Base-by-base conservation (phyloP, 2,888 invertebrate genomes). In the Cordilura impudica region DNA sequence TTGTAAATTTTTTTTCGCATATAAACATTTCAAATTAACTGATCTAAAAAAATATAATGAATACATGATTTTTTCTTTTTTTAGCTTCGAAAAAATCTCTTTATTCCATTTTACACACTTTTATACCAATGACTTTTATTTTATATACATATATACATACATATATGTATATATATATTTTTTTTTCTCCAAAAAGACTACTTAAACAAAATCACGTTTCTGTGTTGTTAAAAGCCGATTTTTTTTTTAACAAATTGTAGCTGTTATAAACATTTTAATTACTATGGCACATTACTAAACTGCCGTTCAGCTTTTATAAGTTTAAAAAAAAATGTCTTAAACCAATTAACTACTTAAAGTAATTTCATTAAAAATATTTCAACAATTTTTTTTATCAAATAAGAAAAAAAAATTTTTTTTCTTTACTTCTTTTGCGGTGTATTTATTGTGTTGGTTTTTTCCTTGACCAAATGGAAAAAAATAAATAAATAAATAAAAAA, bases 401-500 rank as follows among this genome's bases (percentile, higher is more conserved):
- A 56, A 1, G 2, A 49, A 19, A 19, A 6, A 29, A 39, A 39
- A 39, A 39, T n/a, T 39, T 39, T 12, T 19, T 49, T 26, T 35
- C 16, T 51, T 51, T 35, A 51, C 49, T 39, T 43, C 43, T 66
- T 53, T n/a, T 58, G 51, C 12, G 54, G 56, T 16, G n/a, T n/a
- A 39, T n/a, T n/a, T n/a, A n/a, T 39, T 39, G 35, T 66, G 61
- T 61, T 47, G 69, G 69, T 69, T 51, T 70, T 78, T 69, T 69
- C 73, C 73, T 73, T 78, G 67, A 69, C 19, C 65, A 54, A 18
- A 49, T 45, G 63, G 54, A 31, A 56, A 19, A 19, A 35, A 39
- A 7, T 39, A 35, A 5, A 54, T 18, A 31, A 47, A 45, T 45
- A 35, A 19, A 16, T 35, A 23, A 51, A 1, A 49, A 63, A 45